These are phyloP conservation scores for Sinocyclocheilus rhinocerous DNA, from an alignment of 2,113 vertebrate species.

Conservation along the genomic window DNA sequence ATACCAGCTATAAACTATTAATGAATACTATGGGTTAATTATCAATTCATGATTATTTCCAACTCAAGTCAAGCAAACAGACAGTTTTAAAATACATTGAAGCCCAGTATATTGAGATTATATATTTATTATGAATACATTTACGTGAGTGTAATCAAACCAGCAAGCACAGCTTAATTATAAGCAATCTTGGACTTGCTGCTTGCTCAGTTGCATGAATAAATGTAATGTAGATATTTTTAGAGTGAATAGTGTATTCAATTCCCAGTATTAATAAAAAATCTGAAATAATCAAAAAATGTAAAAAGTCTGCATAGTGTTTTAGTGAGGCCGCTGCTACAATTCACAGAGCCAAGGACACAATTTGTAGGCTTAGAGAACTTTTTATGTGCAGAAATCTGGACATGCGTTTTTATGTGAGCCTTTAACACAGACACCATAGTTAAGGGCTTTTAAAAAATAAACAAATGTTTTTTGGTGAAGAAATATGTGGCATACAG, in stretches of 20 bases:
- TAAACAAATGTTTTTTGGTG: background rate
- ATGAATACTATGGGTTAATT: constrained; percentile 12
- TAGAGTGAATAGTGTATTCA: background rate
- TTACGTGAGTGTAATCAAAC: background rate
- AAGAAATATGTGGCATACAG: background rate
- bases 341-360: background rate
- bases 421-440: background rate
- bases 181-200: background rate
- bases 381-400: background rate
- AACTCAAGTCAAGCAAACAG: background rate
- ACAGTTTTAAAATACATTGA: background rate
- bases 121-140: constrained; percentile 4
- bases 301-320: background rate
- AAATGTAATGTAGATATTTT: background rate
- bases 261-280: background rate
- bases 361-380: background rate
- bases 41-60: constrained; percentile 4
- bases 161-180: background rate
- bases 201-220: background rate
- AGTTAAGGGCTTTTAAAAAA: background rate
- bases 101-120: background rate
- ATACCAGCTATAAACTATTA: background rate
- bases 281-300: background rate
- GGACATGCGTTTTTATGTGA: background rate
- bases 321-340: background rate